Base-by-base conservation (phyloP, 2,797 vertebrate genomes). In the Acrocephalus scirpaceus region DNA sequence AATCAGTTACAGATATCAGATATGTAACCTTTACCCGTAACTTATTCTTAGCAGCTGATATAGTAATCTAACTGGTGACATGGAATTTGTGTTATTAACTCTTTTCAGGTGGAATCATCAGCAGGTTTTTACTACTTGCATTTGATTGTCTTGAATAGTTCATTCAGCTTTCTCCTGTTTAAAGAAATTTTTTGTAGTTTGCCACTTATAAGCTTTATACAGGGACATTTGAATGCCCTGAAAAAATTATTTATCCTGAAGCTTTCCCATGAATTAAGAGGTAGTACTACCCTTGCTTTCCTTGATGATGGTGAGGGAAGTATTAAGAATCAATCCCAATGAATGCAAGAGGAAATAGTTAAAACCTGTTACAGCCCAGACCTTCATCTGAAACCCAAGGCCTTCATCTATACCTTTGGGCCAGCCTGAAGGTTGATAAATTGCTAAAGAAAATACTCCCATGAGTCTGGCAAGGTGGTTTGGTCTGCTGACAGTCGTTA, bases 231-330 rank as follows among this genome's bases (percentile, higher is more conserved):
- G 42, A 75, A 7, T 30, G 23, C 26, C 4, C 16, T 80, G 57
- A 71, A 88, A 94, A 67, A 25, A 7, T 8, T 23, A 67, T 15
- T 56, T 78, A 42, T 48, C 7, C 40, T 65, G 4, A 48, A 62
- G n/a, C 25, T 75, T 53, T 92, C 16, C 25, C 2, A 0, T 60
- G 13, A 90, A 48, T 73, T 76, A 61, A 30, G 7, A 67, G 9
- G 21, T 62, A 74, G 17, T 65, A 36, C 42, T 79, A 16, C 20
- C 16, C 13, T 69, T 72, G 8, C 22, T 82, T 70, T 85, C 32
- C 13, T 7, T 56, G 27, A 10, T 61, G 50, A 8, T 2, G 0
- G 10, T 2, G 8, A 50, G 13, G 2, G 3, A 75, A 38, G 32
- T 61, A 27, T 42, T 62, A 40, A 75, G 32, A 91, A 57, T 84